phyloP scores from a whole-genome alignment of 2,888 invertebrate species.

The Aphodius sticticus region DNA sequence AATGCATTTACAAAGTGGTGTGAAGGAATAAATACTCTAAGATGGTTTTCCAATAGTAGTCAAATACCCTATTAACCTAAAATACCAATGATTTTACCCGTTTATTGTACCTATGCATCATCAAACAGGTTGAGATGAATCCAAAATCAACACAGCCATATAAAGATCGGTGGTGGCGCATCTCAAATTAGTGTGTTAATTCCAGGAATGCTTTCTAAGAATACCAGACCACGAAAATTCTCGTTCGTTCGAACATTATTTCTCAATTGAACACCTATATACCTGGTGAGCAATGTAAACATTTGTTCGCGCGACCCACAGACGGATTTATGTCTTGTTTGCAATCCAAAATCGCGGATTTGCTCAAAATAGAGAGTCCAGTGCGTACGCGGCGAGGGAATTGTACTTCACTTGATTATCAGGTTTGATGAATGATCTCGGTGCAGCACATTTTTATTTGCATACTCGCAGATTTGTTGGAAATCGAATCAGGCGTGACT shows the following conservation, averaged over 20 bases:
- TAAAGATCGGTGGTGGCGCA: neutral
- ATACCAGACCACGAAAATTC: neutral
- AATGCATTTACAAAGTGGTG: too few species aligned
- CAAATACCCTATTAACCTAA: too few species aligned
- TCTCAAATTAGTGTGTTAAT: neutral
- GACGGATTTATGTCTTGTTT: slow-evolving; percentile 4
- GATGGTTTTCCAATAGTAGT: too few species aligned
- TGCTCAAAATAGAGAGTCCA: neutral
- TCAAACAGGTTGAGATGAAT: neutral
- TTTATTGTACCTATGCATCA: too few species aligned
- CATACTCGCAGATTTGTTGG: neutral
- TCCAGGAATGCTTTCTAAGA: neutral
- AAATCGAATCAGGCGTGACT: neutral
- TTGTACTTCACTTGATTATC: neutral
- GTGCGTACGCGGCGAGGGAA: neutral
- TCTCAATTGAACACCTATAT: neutral
- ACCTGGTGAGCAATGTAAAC: neutral
- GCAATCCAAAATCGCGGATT: neutral
- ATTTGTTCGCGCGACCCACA: neutral
- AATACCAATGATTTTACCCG: too few species aligned
- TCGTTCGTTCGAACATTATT: neutral
- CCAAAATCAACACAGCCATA: neutral
- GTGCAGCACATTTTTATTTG: neutral
- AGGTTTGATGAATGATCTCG: neutral
- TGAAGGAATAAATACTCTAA: too few species aligned